These are phyloP conservation scores for Agrochola lota DNA, from an alignment of 2,888 invertebrate genomes.

Conservation along the genomic window DNA sequence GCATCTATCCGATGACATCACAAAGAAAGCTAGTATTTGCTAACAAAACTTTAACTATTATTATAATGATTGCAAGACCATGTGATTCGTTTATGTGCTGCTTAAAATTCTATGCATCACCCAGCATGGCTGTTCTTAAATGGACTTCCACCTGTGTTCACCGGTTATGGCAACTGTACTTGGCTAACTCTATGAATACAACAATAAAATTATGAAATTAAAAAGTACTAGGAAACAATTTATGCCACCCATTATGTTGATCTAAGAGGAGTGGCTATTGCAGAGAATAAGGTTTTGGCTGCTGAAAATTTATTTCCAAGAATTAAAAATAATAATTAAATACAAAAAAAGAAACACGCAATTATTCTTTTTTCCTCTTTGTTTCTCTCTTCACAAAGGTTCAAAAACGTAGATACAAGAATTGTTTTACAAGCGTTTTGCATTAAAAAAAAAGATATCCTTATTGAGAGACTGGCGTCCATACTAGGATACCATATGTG, in stretches of 20 bases:
- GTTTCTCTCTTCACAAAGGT: too few species aligned
- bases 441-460: too few species aligned
- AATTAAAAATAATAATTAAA: too few species aligned
- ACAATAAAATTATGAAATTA: slow-evolving; percentile 34
- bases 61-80: slow-evolving; percentile 42
- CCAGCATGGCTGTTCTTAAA: slow-evolving; percentile 17
- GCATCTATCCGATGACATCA: slow-evolving; percentile 8
- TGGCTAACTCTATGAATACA: slow-evolving; percentile 30
- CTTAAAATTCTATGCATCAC: slow-evolving; percentile 51
- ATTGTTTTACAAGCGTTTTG: too few species aligned
- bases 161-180: slow-evolving; percentile 39
- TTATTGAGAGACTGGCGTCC: too few species aligned
- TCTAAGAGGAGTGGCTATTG: background rate
- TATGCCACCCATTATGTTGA: slow-evolving; percentile 7
- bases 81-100: slow-evolving; percentile 41
- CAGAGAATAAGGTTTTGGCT: background rate
- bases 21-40: slow-evolving; percentile 47
- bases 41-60: slow-evolving; percentile 18
- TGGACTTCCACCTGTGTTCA: slow-evolving; percentile 53
- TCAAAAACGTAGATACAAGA: too few species aligned
- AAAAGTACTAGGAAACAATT: slow-evolving; percentile 4
- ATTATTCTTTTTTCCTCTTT: too few species aligned
- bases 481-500: too few species aligned
- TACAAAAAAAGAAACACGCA: too few species aligned
- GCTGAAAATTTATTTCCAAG: too few species aligned